Base-by-base conservation (phyloP, 2,888 invertebrate species). In the Fragum fragum region DNA sequence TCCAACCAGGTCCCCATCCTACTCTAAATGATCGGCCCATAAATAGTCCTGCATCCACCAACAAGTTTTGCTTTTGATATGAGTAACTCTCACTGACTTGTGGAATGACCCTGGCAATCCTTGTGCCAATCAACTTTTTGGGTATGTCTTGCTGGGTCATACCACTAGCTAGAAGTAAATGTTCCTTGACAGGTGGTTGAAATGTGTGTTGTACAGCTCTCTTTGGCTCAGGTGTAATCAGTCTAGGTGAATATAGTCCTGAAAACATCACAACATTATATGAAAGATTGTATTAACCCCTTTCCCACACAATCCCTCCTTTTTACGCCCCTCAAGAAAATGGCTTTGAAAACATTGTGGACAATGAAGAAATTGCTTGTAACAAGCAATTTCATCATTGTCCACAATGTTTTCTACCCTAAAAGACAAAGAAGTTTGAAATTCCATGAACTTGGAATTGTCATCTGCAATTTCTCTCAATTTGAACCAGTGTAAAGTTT, bases 1-100 rank as follows among this genome's bases (percentile, higher is more conserved):
- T 95, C 88, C 96, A 96, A 18, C 96, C 96, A 0, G 96, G 96
- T 0, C 96, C 97, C 96, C 98, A 98, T 0, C 97, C 97, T 0
- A 96, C 96, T 91, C 97, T 96, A 82, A 96, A 96, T 80, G 96
- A 92, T 0, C 94, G 90, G 0, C 94, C 94, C 92, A 93, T 94
- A 77, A 94, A 94, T 61, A 92, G 91, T 1, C 92, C 94, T n/a
- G 93, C 91, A 90, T 95, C 95, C 26, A 91, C 89, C 21, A 93
- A 21, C 55, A 92, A 73, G 16, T 88, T 69, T 75, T 93, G 93
- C 63, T 92, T 93, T 21, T 87, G 80, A 76, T 89, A 89, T 76
- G 93, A 66, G 53, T 92, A 73, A 1, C 95, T 94, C 21, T 93
- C 88, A n/a, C 73, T 81, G 11, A 79, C 81, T n/a, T 39, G 81